These are phyloP conservation scores for Sitta carolinensis DNA, from an alignment of 2,797 vertebrate genomes.

Conservation along the genomic window DNA sequence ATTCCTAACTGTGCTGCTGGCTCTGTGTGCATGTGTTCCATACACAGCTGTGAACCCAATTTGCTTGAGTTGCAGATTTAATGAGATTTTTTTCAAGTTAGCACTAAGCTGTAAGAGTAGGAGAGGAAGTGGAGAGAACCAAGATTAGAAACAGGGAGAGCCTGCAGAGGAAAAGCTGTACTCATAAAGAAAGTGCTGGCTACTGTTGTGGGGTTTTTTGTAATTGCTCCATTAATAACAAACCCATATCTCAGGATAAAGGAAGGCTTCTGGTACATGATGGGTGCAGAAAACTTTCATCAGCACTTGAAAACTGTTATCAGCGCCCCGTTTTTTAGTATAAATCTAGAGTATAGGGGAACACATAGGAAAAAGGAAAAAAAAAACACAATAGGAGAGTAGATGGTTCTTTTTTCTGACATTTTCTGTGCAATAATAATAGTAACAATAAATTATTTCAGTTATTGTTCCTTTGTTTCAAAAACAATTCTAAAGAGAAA, in stretches of 20 bases:
- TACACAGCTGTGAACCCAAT: conserved; percentile 1
- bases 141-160: conserved; percentile 43
- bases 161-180: conserved; percentile 34
- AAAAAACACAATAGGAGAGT: not conserved
- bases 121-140: conserved; percentile 40
- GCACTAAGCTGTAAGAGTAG: not conserved
- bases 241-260: not conserved
- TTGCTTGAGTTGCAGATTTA: conserved; percentile 54
- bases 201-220: not conserved
- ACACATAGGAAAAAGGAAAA: not conserved
- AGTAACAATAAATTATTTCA: not conserved
- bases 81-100: conserved; percentile 24
- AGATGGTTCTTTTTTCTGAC: not conserved
- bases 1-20: not conserved
- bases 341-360: not conserved
- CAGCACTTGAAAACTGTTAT: not conserved
- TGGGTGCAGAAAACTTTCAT: not conserved
- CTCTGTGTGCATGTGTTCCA: not conserved
- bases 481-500: not conserved
- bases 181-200: conserved; percentile 31
- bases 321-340: not conserved
- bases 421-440: not conserved
- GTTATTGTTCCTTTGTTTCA: not conserved
- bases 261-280: not conserved
- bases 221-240: conserved; percentile 7